Percentiles rank a stretch among this genome's conserved stretches.
Evolutionary conservation across 2,113 vertebrate genomes (phyloP).

Genomic region (Aspiorhynchus laticeps): DNA sequence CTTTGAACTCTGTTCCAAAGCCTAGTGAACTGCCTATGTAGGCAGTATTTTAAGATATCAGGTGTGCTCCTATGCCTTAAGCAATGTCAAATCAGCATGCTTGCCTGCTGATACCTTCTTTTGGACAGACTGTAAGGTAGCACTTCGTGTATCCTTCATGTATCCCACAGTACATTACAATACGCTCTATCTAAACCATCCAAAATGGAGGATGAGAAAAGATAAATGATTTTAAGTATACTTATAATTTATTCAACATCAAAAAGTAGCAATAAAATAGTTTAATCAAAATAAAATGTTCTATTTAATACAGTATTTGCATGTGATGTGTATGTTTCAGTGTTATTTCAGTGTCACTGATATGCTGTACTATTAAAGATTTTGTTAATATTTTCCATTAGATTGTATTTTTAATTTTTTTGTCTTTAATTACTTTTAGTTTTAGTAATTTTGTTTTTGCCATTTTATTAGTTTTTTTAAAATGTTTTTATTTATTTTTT

Average conservation of each 20-base stretch:
- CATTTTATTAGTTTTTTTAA: too few relatives aligned
- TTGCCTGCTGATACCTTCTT: neutral
- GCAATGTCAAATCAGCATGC: neutral
- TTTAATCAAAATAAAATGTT: neutral
- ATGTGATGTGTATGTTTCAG: neutral
- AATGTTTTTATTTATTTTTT: too few relatives aligned
- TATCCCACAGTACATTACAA: neutral
- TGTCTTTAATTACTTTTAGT: too few relatives aligned
- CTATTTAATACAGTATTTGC: neutral
- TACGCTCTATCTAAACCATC: neutral
- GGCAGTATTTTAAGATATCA: neutral
- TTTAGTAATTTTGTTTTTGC: too few relatives aligned
- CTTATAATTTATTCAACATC: neutral
- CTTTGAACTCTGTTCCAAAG: neutral
- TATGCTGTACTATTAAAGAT: neutral
- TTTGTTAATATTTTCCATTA: neutral
- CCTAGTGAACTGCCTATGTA: neutral
- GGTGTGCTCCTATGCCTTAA: neutral
- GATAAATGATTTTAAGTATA: neutral
- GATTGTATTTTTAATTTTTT: too few relatives aligned
- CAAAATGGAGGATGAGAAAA: neutral
- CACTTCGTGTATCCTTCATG: neutral
- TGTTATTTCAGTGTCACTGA: neutral
- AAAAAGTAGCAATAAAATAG: neutral
- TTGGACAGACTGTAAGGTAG: neutral